Evolutionary conservation across 2,888 invertebrate species (phyloP).

Genomic region (Mellilla xanthometata): DNA sequence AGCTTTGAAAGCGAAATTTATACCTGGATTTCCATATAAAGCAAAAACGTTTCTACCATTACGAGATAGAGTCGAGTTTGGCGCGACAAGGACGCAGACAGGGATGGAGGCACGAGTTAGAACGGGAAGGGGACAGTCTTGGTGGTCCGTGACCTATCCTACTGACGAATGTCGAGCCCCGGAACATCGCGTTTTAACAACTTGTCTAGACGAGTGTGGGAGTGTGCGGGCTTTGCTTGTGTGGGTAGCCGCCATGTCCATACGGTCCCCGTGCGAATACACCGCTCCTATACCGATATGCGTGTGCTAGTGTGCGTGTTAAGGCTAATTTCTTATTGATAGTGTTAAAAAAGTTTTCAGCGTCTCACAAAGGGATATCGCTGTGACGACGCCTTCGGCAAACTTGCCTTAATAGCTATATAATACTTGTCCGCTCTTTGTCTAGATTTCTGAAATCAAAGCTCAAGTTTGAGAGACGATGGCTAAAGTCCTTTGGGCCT

Average conservation of each 20-base stretch:
- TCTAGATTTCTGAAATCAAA: constrained; percentile 20
- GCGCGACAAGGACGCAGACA: constrained; percentile 31
- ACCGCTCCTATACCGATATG: constrained; percentile 8
- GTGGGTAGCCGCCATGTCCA: constrained; percentile 31
- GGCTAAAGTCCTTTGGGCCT: constrained; percentile 5
- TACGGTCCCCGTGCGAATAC: constrained; percentile 20
- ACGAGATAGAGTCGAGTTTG: constrained; percentile 43
- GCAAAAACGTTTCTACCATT: constrained; percentile 26
- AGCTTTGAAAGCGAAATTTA: constrained; percentile 80
- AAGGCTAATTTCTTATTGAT: constrained; percentile 20
- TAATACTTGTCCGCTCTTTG: background rate
- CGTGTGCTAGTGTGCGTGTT: constrained; percentile 17
- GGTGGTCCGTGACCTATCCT: constrained; percentile 82
- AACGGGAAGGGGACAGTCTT: constrained; percentile 56
- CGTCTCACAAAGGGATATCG: constrained; percentile 25
- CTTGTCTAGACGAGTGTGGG: constrained; percentile 69
- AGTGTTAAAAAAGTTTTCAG: constrained; percentile 30
- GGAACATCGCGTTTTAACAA: constrained; percentile 78
- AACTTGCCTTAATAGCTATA: constrained; percentile 8
- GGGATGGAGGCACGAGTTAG: constrained; percentile 44
- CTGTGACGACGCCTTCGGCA: constrained; percentile 12
- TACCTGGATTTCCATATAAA: constrained; percentile 48
- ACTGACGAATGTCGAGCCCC: constrained; percentile 81
- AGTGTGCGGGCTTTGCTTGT: constrained; percentile 46
- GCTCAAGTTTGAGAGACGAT: constrained; percentile 5